Evolutionary conservation across 2,797 vertebrate genomes (phyloP), one percentile per base, ranked within the genome.

Genomic region (Moxostoma hubbsi): DNA sequence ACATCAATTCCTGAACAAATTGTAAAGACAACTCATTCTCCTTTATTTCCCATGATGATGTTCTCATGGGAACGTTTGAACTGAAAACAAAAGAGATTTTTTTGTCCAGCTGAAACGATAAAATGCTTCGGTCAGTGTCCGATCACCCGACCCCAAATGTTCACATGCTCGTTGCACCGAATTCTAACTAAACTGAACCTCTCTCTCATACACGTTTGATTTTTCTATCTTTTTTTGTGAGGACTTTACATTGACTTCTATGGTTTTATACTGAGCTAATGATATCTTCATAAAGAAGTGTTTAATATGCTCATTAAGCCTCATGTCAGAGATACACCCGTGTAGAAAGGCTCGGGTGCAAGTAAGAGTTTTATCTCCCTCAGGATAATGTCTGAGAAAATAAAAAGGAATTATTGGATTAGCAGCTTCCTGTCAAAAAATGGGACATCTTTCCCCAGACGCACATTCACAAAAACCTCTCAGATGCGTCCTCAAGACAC

Each of bases 321-420:
- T 1, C 2, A 24, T 24, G 24, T 24, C 12, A 53, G 10, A 18
- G 50, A 63, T 12, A 50, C 18, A n/a, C 11, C 53, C 11, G 46
- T 18, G 69, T 24, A 53, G 66, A 67, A 13, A 24, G 24, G 24
- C 24, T 24, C 24, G 1, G 24, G 24, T 13, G 43, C 12, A 36
- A 51, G 36, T 24, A 7, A 5, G 54, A 36, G 50, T 46, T 59
- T 67, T 47, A 46, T 77, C 47, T 64, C 65, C 64, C 45, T 73
- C 53, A 58, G 78, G 81, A 77, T 80, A 71, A 71, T 16, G 70
- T 71, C 36, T 6, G 9, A 51, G 58, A 13, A 76, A 69, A 77
- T 80, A 59, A 80, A 81, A 15, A 13, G 24, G 61, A 70, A 79
- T 82, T 84, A 69, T 24, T 74, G 77, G 73, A 82, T 66, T 75